Base-by-base conservation (phyloP, 2,888 invertebrate genomes). In the Drosophila greeni region DNA sequence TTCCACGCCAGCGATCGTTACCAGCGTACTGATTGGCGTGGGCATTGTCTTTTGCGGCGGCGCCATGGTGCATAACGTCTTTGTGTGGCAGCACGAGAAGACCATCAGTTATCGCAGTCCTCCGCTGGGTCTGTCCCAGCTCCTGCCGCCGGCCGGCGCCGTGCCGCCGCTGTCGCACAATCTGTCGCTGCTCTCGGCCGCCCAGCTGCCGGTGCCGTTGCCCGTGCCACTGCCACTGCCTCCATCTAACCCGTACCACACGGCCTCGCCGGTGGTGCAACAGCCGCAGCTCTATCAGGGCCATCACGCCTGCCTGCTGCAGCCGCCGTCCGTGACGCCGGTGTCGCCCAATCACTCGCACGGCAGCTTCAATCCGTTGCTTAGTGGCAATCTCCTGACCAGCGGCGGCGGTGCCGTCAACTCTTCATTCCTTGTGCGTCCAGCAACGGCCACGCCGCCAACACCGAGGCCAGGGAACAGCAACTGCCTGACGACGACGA, bases 21-120 rank as follows among this genome's bases (percentile, higher is more conserved):
- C 96, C 16, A 95, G 95, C 76, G 93, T 95, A 2, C 93, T 97
- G 85, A 95, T 97, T 70, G 96, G 96, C n/a, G 91, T 96, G 18
- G 97, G 97, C 2, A 95, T 97, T 67, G 92, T 97, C 40, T 97
- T 97, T 90, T 96, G 97, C 87, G 95, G 97, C 75, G 95, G 95
- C 83, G 96, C 97, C 23, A 95, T 97, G 93, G 95, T 97, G 18
- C 97, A 97, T 90, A 97, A 97, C 89, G 95, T 96, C 14, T 97
- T 96, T 89, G 94, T 97, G 49, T 97, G 97, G 97, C 96, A 97
- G 89, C 94, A 93, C 87, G 95, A 95, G 88, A 95, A 95, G 89
- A 95, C 95, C 1, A 95, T 94, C 77, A 92, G 95, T 54, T 95
- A 95, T 31, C 86, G 91, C 9, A 91, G 91, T 66, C 67, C 66